Evolutionary conservation across 2,888 invertebrate species (phyloP), one percentile per base, ranked within the genome.

Genomic region (Apotomis turbidana): DNA sequence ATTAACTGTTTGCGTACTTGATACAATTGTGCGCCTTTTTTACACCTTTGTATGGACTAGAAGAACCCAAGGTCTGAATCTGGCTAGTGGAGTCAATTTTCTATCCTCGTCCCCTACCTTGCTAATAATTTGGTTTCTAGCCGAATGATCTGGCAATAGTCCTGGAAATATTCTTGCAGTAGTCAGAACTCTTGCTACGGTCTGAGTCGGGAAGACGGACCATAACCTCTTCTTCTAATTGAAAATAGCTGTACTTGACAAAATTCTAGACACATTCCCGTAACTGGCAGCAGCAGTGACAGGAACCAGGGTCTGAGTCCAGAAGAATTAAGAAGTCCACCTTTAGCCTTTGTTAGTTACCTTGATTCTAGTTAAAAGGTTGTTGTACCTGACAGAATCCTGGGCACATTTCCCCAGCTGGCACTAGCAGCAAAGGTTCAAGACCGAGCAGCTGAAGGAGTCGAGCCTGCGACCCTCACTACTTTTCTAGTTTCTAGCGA

Each of bases 231-330:
- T n/a, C n/a, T n/a, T n/a, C n/a, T n/a, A n/a, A n/a, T n/a, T n/a
- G n/a, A n/a, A n/a, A n/a, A n/a, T n/a, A n/a, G n/a, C n/a, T n/a
- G n/a, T 70, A 93, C 93, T 92, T 93, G 85, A 92, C 84, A 84
- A 90, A 90, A 71, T 92, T 90, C 59, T 90, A 87, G 1, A 94
- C 93, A 74, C 91, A 91, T 38, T 89, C 90, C 74, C 94, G 85
- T 70, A 94, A 91, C 62, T 93, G 89, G 84, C 95, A 95, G 81
- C 95, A 95, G 78, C 94, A 94, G 83, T 94, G 95, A 78, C 94
- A 94, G 68, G 95, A 95, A 0, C 94, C 95, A 54, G 90, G 89
- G 74, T 93, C 94, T 0, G 94, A 94, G 64, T 90, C 90, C 0
- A 83, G 86, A 75, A 93, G 27, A 27, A 0, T 27, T 1, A 27